These are phyloP conservation scores for Gari tellinella DNA, from an alignment of 2,888 invertebrate genomes.

Conservation along the genomic window DNA sequence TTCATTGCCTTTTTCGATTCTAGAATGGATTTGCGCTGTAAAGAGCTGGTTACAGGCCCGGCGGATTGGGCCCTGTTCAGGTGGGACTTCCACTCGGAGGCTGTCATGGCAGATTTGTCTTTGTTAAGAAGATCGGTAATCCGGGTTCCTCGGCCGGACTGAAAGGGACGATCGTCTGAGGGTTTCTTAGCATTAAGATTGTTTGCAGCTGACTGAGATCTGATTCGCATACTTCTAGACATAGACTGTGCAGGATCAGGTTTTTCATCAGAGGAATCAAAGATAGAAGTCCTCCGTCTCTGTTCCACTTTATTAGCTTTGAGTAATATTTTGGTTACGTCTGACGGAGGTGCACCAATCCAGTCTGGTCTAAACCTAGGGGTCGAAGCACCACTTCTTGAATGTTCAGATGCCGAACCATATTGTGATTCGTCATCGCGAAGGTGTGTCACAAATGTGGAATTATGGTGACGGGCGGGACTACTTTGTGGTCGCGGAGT, in stretches of 20 bases:
- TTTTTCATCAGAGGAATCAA: slow-evolving; percentile 28
- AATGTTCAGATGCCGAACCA: slow-evolving; percentile 62
- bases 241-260: slow-evolving; percentile 31
- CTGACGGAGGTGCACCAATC: slow-evolving; percentile 69
- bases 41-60: slow-evolving; percentile 56
- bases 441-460: slow-evolving; percentile 56
- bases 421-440: slow-evolving; percentile 45
- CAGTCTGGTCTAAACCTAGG: slow-evolving; percentile 65
- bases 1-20: slow-evolving; percentile 60
- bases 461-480: slow-evolving; percentile 50
- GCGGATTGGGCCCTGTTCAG: slow-evolving; percentile 48
- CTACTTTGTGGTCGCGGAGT: slow-evolving; percentile 69
- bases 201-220: slow-evolving; percentile 22
- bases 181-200: slow-evolving; percentile 1
- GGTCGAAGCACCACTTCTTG: slow-evolving; percentile 50
- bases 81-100: slow-evolving; percentile 70
- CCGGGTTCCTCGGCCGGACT: slow-evolving; percentile 43
- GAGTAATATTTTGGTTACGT: slow-evolving; percentile 72
- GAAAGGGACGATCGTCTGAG: slow-evolving; percentile 5
- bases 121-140: slow-evolving; percentile 71
- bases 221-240: slow-evolving; percentile 38
- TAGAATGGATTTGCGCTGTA: slow-evolving; percentile 61
- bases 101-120: slow-evolving; percentile 65
- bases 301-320: slow-evolving; percentile 44
- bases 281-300: slow-evolving; percentile 33